Percentiles rank a stretch among this genome's conserved stretches.
These are phyloP conservation scores for Sciurus carolinensis DNA, from an alignment of 2,797 vertebrate species.

Conservation along the genomic window DNA sequence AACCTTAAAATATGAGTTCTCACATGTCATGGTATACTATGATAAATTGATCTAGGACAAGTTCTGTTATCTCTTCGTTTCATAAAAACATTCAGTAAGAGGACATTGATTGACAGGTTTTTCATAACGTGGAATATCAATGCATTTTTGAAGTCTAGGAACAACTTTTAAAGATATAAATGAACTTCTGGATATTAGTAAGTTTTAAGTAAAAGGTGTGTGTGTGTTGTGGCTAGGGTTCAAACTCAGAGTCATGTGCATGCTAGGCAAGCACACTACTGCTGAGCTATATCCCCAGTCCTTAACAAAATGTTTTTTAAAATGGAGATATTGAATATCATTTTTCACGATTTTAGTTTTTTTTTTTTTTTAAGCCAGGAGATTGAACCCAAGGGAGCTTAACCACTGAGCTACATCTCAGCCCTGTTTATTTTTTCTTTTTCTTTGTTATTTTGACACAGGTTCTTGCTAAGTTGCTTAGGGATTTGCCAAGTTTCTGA, in stretches of 20 bases:
- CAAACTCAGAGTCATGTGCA: too few relatives aligned
- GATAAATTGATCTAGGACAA: background rate
- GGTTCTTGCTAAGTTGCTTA: too few relatives aligned
- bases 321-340: background rate
- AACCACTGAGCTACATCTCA: too few relatives aligned
- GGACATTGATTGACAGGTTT: background rate
- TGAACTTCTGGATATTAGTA: constrained; percentile 17
- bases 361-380: too few relatives aligned
- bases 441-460: too few relatives aligned
- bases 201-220: constrained; percentile 32
- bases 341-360: constrained; percentile 12
- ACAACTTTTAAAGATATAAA: constrained; percentile 30
- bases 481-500: too few relatives aligned
- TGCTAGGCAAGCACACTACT: too few relatives aligned
- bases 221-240: too few relatives aligned
- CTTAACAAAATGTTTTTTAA: background rate
- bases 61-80: constrained; percentile 41
- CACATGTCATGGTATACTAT: background rate
- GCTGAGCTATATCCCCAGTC: too few relatives aligned
- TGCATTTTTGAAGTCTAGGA: background rate
- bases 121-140: background rate
- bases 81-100: constrained; percentile 17
- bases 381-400: too few relatives aligned
- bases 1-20: background rate
- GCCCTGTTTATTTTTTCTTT: too few relatives aligned